Evolutionary conservation across 2,797 vertebrate species (phyloP).

Genomic region (Coilia nasus): DNA sequence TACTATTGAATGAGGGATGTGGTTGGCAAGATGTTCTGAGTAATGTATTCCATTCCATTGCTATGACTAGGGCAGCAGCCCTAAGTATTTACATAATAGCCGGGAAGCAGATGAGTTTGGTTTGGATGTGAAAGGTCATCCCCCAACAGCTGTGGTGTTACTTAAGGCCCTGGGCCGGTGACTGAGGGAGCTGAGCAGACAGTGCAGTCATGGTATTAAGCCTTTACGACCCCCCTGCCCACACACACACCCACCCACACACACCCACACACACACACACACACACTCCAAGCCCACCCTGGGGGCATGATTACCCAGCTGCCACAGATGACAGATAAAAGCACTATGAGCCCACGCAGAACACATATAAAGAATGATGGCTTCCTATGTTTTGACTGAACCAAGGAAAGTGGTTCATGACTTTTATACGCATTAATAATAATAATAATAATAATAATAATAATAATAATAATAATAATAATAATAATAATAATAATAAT

Average conservation of each 20-base stretch:
- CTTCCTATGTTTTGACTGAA: neutral
- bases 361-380: neutral
- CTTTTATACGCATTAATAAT: no score
- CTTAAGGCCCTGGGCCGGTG: neutral
- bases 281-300: no score
- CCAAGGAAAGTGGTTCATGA: neutral
- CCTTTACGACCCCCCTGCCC: neutral
- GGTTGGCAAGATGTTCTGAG: neutral
- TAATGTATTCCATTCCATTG: neutral
- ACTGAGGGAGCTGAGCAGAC: slow-evolving; percentile 2
- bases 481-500: no score
- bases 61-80: neutral
- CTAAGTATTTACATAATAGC: neutral
- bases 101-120: neutral
- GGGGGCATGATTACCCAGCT: neutral
- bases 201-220: neutral
- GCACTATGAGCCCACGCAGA: neutral
- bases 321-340: neutral
- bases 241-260: neutral
- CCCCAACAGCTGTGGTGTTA: neutral
- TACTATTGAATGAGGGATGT: neutral
- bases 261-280: no score
- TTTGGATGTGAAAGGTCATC: neutral
- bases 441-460: no score
- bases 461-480: no score